Percentiles rank a stretch among this genome's conserved stretches.
These are phyloP conservation scores for Lateolabrax maculatus DNA, from an alignment of 2,797 vertebrate genomes.

Conservation along the genomic window DNA sequence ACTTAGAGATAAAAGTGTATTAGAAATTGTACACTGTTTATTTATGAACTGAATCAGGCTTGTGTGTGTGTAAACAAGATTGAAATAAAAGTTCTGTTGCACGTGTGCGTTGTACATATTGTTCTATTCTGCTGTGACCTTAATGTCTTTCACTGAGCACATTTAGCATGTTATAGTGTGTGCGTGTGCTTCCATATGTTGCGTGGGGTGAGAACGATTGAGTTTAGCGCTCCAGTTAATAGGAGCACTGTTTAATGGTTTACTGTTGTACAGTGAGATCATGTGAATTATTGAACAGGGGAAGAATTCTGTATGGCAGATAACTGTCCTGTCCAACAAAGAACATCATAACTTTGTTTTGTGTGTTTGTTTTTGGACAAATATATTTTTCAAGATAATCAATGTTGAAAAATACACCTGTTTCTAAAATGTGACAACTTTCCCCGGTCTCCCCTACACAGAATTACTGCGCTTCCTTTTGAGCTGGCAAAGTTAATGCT, in stretches of 20 bases:
- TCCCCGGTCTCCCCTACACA: not conserved
- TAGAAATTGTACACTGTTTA: not conserved
- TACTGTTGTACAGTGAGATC: not conserved
- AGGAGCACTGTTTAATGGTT: not conserved
- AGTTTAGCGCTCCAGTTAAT: conserved; percentile 6
- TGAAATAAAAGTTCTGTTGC: not conserved
- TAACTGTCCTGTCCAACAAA: not conserved
- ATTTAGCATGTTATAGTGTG: not conserved
- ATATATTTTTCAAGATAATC: not conserved
- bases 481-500: not conserved
- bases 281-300: conserved; percentile 8
- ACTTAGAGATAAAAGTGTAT: not conserved
- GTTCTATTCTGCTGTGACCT: not conserved
- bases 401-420: not conserved
- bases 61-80: too few relatives aligned
- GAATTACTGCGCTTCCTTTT: not conserved
- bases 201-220: not conserved
- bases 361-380: not conserved
- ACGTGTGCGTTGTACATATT: not conserved
- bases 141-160: conserved; percentile 5
- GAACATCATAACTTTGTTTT: not conserved
- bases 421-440: not conserved
- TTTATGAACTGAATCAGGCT: not conserved
- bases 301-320: not conserved
- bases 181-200: not conserved